Evolutionary conservation across 2,888 invertebrate genomes (phyloP), one percentile per base, ranked within the genome.

Genomic region (Ethmia dodecea): DNA sequence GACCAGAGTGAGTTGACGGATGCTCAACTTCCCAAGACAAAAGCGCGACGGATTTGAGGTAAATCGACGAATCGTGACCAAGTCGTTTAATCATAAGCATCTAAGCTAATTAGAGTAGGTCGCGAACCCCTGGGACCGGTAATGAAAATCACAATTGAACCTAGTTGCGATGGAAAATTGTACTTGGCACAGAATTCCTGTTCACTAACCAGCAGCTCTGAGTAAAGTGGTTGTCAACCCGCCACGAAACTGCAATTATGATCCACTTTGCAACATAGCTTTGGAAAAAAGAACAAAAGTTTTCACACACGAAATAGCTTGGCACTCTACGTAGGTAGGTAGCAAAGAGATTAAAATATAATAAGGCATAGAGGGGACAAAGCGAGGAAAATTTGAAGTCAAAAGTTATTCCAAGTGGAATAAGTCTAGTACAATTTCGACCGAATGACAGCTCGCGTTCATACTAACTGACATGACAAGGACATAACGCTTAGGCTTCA

Each of bases 51-150:
- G 65, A 68, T 76, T 79, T 65, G 69, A 75, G 67, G 72, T 77
- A 84, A 84, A 84, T 81, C 74, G 81, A 65, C 55, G 55, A 73
- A 60, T 83, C 84, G 83, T 86, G 84, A 83, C 76, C 60, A 56
- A 59, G 65, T 69, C 69, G 71, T 83, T 83, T 80, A 78, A 83
- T 84, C 73, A 83, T 80, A 81, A 84, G 73, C 72, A 80, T 80
- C 77, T 68, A 66, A 70, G 75, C 70, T 83, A 86, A 86, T 86
- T 84, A 84, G 77, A 83, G 69, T 79, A 76, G 80, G 78, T 79
- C 76, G 75, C 72, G 76, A 80, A 77, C 78, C 77, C 63, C 54
- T 64, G 72, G 61, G 75, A 76, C 68, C 70, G 53, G 72, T 83
- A 81, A 83, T 80, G 80, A 81, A 84, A 84, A 78, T 81, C 66